Base-by-base conservation (phyloP, 1,140 invertebrate genomes). In the Stratiolaelaps scimitus region DNA sequence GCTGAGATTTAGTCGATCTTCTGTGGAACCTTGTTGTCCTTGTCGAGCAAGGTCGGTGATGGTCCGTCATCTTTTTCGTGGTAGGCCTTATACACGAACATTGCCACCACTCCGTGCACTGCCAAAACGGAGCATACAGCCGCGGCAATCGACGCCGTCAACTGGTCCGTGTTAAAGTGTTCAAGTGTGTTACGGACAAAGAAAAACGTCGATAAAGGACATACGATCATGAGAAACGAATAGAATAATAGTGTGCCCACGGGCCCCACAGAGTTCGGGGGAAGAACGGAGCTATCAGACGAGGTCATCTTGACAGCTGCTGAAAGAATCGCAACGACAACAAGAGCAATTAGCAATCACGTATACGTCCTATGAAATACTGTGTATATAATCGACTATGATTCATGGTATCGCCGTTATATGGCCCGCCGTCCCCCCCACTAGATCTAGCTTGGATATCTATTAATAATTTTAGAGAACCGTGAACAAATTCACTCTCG, bases 31-130 rank as follows among this genome's bases (percentile, higher is more conserved):
- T 60, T 60, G 34, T 10, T 40, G 26, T 60, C 53, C 20, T 60
- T 60, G 15, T 60, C 53, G 10, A 40, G 5, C 34, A 40, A 10
- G 34, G 34, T 10, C 10, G 34, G 34, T 17, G 53, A 17, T 15
- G 53, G 53, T 34, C 23, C 53, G 53, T 60, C 53, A 15, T 60
- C 53, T 26, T 60, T 60, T 34, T 60, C 53, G 1, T 60, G 53
- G 23, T 19, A 60, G 23, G 53, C 53, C 20, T 60, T 60, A 34
- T 60, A 60, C 26, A 60, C 53, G 53, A 60, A 60, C 26, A 60
- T 26, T 26, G 34, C 26, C 23, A 60, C 53, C 1, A 60, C 53
- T 15, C 26, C 17, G 20, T 60, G 53, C 4, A 60, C 53, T 34
- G 53, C 53, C 53, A 60, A 34, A 23, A 60, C 23, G 53, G 53